phyloP scores from a whole-genome alignment of 2,797 vertebrate species.

The Ceryle rudis region DNA sequence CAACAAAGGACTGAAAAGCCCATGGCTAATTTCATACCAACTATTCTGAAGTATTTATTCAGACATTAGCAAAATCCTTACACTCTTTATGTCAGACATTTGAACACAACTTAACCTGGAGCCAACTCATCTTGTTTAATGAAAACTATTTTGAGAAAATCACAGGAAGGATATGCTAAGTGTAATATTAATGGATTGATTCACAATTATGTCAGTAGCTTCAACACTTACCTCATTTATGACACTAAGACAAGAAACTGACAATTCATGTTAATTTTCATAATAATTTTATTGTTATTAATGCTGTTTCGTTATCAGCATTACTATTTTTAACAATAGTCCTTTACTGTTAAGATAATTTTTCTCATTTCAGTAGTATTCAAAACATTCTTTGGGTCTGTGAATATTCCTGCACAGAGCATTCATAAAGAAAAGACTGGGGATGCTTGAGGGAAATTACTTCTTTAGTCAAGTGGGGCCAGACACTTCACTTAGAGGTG shows the following conservation, averaged over 20 bases:
- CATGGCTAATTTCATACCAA: background rate
- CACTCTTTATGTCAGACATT: background rate
- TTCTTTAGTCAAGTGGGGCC: background rate
- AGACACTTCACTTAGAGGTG: background rate
- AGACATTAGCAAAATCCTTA: background rate
- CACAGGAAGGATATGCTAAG: background rate
- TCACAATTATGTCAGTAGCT: background rate
- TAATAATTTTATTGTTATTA: background rate
- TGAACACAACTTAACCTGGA: background rate
- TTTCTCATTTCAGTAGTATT: background rate
- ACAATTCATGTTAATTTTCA: background rate
- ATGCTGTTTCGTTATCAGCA: background rate
- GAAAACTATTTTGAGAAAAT: background rate
- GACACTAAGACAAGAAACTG: background rate
- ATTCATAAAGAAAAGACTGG: background rate
- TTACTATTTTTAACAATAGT: background rate
- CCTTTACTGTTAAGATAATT: background rate
- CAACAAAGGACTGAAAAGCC: background rate
- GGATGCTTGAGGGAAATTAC: background rate
- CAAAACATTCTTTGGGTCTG: background rate
- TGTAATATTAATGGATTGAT: background rate
- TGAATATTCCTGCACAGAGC: background rate
- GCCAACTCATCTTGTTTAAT: background rate
- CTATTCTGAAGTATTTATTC: background rate
- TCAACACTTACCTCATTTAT: background rate